Base-by-base conservation (phyloP, 1,140 invertebrate species). In the Tribolium castaneum region DNA sequence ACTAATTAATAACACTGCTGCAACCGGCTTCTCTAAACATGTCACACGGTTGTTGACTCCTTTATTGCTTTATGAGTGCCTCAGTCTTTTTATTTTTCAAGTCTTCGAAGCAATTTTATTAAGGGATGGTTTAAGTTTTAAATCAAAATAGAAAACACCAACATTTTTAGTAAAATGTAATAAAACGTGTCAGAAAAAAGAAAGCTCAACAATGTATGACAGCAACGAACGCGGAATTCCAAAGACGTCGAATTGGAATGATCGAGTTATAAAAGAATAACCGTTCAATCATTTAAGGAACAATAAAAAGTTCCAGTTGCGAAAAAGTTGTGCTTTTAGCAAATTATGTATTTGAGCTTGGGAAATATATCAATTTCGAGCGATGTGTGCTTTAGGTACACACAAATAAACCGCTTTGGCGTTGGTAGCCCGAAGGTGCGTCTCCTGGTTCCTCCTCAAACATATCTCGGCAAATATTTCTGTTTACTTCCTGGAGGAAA, bases 1-100 rank as follows among this genome's bases (percentile, higher is more conserved):
- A 66, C 35, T 76, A 76, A 76, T 76, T 76, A 76, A 76, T 76
- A 76, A 76, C 74, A 66, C 74, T 9, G 45, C 35, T 45, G 22
- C 54, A 12, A 62, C 19, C 52, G 66, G 74, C 54, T 76, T 49
- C 54, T 76, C 54, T 62, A 76, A 76, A 49, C 54, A 76, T 76
- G 45, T 76, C 74, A 50, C 13, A 9, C 74, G 74, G 74, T 76
- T 76, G 54, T 76, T 76, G 74, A 76, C 74, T 59, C 56, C 19
- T 66, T 66, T 66, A 66, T 66, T 66, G 59, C 25, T 66, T 66
- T 66, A 66, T 66, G 59, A 66, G 59, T 62, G 56, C 34, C 16
- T 1, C 56, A 30, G 25, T 66, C 10, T 66, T 66, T 66, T 66
- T 35, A 35, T 66, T 35, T 66, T 66, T 66, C 30, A 34, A 12